Conservation (phyloP, 2,113 vertebrate species). For the Nycticryphes semicollaris region DNA sequence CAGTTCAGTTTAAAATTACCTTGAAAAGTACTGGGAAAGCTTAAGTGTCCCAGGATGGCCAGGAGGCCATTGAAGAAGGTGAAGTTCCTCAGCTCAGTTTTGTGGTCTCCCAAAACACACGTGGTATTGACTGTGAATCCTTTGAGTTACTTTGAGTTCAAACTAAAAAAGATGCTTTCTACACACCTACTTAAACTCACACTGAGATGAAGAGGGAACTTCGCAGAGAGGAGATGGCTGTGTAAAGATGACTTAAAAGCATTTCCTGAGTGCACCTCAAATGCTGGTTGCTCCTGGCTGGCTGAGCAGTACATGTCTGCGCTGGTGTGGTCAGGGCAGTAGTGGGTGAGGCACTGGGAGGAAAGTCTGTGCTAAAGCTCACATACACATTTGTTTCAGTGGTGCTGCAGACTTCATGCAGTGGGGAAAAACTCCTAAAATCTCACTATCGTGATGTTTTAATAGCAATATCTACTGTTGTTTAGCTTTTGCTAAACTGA, state of each 20-base stretch:
- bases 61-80: background rate
- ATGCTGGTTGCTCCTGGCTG: background rate
- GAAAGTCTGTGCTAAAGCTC: fast-evolving
- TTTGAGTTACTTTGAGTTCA: background rate
- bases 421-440: background rate
- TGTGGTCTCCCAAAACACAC: background rate
- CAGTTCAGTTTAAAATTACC: background rate
- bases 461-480: background rate
- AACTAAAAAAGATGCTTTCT: background rate
- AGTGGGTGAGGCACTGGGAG: background rate
- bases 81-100: background rate
- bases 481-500: background rate
- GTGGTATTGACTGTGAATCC: background rate
- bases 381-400: background rate
- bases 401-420: background rate
- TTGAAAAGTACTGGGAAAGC: background rate
- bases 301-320: background rate
- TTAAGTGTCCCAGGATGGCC: background rate
- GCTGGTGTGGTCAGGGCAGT: background rate
- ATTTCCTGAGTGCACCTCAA: background rate
- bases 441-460: background rate
- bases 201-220: background rate
- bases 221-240: background rate
- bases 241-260: background rate
- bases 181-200: background rate